Conservation (phyloP, 2,888 invertebrate genomes). For the Girardia tigrina region DNA sequence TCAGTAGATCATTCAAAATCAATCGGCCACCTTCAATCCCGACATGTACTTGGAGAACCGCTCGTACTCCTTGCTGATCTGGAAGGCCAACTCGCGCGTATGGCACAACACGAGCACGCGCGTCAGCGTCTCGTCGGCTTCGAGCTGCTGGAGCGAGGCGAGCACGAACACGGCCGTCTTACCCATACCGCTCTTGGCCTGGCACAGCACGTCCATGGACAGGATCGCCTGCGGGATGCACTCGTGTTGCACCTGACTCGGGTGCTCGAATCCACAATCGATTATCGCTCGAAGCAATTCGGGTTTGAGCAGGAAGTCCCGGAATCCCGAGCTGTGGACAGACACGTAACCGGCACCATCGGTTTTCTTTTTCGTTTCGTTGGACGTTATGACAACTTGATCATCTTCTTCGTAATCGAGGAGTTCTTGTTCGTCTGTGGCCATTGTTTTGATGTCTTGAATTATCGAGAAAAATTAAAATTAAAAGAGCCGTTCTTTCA, state of each 20-base stretch:
- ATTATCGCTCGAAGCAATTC: conserved; percentile 80
- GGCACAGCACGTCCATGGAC: conserved; percentile 97
- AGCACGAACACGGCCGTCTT: conserved; percentile 98
- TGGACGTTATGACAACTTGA: conserved; percentile 55
- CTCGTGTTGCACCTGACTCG: conserved; percentile 92
- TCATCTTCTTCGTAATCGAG: conserved; percentile 98
- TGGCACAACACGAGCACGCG: conserved; percentile 83
- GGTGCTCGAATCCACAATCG: conserved; percentile 98
- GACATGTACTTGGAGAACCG: conserved; percentile 97
- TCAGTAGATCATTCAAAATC: too few relatives aligned
- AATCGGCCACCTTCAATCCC: conserved; percentile 66
- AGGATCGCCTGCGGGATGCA: conserved; percentile 95
- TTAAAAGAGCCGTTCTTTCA: neutral
- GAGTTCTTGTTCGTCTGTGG: conserved; percentile 57
- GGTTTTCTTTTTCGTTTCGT: conserved; percentile 62
- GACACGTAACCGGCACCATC: conserved; percentile 60
- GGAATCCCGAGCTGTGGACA: conserved; percentile 93
- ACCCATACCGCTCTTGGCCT: conserved; percentile 99
- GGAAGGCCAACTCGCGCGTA: conserved; percentile 93
- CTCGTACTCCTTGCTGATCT: conserved; percentile 98
- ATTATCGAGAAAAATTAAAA: too few relatives aligned
- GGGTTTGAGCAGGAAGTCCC: conserved; percentile 90
- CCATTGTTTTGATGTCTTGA: too few relatives aligned
- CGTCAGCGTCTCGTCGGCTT: conserved; percentile 75
- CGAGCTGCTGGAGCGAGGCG: conserved; percentile 89